Base-by-base conservation (phyloP, 2,797 vertebrate species). In the Epinephelus coioides region DNA sequence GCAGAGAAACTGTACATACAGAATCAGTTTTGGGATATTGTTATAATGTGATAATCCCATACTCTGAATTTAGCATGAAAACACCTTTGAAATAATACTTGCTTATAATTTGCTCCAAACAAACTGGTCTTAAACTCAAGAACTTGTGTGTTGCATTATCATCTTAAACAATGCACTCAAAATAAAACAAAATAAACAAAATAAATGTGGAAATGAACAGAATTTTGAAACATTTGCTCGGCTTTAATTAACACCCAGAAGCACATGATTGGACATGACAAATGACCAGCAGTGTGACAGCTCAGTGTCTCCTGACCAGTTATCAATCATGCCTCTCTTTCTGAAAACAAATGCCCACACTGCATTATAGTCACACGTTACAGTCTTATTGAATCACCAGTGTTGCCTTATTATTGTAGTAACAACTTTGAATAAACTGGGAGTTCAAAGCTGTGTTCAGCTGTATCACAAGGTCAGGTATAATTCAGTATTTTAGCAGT, bases 401-500 rank as follows among this genome's bases (percentile, higher is more conserved):
- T 53, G 7, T 44, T 17, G n/a, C 27, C 11, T 6, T 17, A 12
- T 56, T 49, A 44, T 56, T 59, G 5, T n/a, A 15, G 19, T n/a
- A 30, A 56, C 4, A 43, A 6, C 7, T 34, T 34, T 34, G 19
- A 64, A 44, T n/a, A 27, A 51, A 43, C 10, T 19, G 4, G 5
- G 12, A 18, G 30, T 50, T 49, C 18, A 64, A 4, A 34, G 13
- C 43, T 72, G 19, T 50, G 38, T 25, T 65, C 12, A 69, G 4
- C 40, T 25, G 19, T 27, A 14, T 50, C 57, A 49, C 46, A 64
- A 25, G 75, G 56, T 60, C 40, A 23, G 8, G 27, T 78, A 6
- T 69, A 18, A 53, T 51, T 62, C 34, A 76, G 51, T 21, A 15
- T 27, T 44, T 59, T 14, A 55, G 40, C 8, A 18, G 69, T 47